Evolutionary conservation across 2,888 invertebrate species (phyloP).

Genomic region (Drosophila anceps): DNA sequence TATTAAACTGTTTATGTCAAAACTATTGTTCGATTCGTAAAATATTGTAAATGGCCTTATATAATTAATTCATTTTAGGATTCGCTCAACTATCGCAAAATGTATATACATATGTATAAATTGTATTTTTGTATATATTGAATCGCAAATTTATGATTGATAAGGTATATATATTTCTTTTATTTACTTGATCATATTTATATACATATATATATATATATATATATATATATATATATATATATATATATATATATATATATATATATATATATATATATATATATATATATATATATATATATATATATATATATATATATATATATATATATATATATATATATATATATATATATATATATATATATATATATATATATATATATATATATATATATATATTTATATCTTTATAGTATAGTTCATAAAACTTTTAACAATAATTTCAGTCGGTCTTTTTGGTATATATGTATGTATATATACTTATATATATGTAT

Average conservation of each 20-base stretch:
- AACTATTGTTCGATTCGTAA: constrained; percentile 61
- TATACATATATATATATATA: constrained; percentile 59
- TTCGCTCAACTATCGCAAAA: constrained; percentile 64
- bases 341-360: constrained; percentile 57
- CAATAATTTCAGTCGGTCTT: constrained; percentile 84
- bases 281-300: constrained; percentile 52
- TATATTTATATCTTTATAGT: constrained; percentile 44
- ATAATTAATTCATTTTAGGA: constrained; percentile 51
- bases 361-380: constrained; percentile 74
- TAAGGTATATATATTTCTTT: constrained; percentile 68
- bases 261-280: constrained; percentile 72
- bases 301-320: constrained; percentile 62
- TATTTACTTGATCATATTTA: constrained; percentile 80
- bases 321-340: constrained; percentile 62
- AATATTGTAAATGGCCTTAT: constrained; percentile 67
- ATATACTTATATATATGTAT: constrained; percentile 49
- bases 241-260: constrained; percentile 62
- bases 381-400: constrained; percentile 68
- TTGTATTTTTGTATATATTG: constrained; percentile 66
- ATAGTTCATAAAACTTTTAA: constrained; percentile 82
- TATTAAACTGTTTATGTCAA: constrained; percentile 45
- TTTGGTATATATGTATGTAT: constrained; percentile 74
- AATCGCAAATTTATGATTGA: constrained; percentile 76
- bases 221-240: constrained; percentile 68
- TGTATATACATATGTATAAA: constrained; percentile 55